These are phyloP conservation scores for Drosophila novamexicana DNA, from an alignment of 1,140 invertebrate species.

Conservation along the genomic window DNA sequence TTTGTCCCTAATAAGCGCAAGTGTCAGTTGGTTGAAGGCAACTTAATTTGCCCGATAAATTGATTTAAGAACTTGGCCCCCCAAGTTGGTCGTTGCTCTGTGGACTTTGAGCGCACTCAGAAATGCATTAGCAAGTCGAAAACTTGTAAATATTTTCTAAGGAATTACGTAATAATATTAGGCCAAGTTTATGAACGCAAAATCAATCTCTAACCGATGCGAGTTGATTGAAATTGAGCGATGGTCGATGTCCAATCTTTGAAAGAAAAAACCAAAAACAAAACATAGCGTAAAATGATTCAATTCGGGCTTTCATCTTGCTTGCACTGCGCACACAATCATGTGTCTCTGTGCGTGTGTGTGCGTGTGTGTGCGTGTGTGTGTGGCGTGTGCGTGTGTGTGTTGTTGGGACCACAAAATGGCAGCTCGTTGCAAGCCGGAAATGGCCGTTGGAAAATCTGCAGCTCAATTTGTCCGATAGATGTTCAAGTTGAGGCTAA, in stretches of 20 bases:
- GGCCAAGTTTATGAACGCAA: background rate
- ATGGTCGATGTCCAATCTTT: slow-evolving; percentile 6
- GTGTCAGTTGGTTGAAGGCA: slow-evolving; percentile 5
- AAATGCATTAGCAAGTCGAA: background rate
- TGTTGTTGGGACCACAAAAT: slow-evolving; percentile 19
- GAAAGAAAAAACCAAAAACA: background rate
- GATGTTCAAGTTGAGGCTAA: slow-evolving; percentile 11
- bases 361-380: background rate
- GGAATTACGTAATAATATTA: slow-evolving; percentile 6
- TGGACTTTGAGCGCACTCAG: too few species aligned
- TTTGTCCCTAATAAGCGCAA: slow-evolving; percentile 1
- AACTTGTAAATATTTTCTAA: slow-evolving; percentile 10
- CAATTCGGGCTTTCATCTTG: slow-evolving; percentile 23
- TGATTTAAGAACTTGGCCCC: slow-evolving; percentile 17
- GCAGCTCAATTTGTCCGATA: slow-evolving; percentile 58
- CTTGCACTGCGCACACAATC: too few species aligned
- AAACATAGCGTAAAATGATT: background rate
- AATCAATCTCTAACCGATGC: slow-evolving; percentile 16
- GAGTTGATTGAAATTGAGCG: slow-evolving; percentile 15
- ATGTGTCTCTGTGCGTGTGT: too few species aligned
- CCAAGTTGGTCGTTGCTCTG: background rate
- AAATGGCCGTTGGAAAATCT: slow-evolving; percentile 70
- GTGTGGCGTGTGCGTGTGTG: slow-evolving; percentile 6
- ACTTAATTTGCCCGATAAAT: slow-evolving; percentile 18
- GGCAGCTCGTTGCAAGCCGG: slow-evolving; percentile 49